phyloP scores from a whole-genome alignment of 1,140 invertebrate species.

The Metopolophium dirhodum region DNA sequence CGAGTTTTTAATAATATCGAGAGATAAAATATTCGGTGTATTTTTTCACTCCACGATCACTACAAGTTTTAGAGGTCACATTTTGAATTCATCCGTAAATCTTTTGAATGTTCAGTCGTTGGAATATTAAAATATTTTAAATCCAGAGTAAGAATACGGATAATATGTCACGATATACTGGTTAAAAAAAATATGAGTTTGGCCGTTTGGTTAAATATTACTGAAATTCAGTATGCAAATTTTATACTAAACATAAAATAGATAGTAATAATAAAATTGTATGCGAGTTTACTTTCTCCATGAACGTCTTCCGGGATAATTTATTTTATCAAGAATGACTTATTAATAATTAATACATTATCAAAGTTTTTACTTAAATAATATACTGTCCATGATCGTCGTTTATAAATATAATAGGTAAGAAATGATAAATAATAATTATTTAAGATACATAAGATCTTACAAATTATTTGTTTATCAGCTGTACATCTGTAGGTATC shows the following conservation, averaged over 20 bases:
- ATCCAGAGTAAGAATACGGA: neutral
- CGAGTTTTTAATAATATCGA: neutral
- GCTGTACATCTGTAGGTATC: too few relatives aligned
- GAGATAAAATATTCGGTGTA: neutral
- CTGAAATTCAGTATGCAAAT: neutral
- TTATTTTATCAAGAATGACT: neutral
- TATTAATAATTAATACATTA: neutral
- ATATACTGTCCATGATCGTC: neutral
- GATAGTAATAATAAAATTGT: neutral
- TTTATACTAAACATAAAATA: neutral
- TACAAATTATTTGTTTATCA: neutral
- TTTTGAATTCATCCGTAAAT: neutral
- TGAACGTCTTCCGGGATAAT: neutral
- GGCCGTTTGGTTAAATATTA: neutral
- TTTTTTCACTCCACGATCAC: neutral
- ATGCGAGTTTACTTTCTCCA: neutral
- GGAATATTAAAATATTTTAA: neutral
- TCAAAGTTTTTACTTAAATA: neutral
- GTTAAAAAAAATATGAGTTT: neutral
- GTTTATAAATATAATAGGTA: neutral
- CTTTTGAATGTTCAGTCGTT: too few relatives aligned
- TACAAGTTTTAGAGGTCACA: neutral
- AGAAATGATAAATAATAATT: neutral
- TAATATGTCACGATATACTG: neutral
- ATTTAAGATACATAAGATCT: neutral